Evolutionary conservation across 2,113 vertebrate genomes (phyloP).

Genomic region (Polyodon spathula): DNA sequence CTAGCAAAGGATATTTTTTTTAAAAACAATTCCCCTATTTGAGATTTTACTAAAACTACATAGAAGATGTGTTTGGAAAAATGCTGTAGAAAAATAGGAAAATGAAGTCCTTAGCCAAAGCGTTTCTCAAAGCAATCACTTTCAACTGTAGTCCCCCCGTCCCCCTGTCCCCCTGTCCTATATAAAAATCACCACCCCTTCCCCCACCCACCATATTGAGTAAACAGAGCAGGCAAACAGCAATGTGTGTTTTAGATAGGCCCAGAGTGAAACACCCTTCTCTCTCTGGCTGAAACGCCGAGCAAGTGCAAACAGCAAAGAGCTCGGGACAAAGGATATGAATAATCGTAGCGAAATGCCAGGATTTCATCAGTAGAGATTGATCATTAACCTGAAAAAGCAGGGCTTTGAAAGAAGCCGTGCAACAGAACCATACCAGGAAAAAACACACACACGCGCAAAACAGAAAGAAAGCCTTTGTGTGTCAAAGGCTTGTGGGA

Average conservation of each 20-base stretch:
- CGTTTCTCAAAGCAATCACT: background rate
- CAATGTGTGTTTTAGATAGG: conserved; percentile 29
- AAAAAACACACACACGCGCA: too few relatives aligned
- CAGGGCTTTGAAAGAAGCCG: conserved; percentile 1
- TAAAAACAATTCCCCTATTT: too few relatives aligned
- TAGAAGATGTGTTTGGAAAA: too few relatives aligned
- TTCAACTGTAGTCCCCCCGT: background rate
- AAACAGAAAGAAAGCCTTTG: too few relatives aligned
- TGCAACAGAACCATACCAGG: too few relatives aligned
- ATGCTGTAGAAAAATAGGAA: too few relatives aligned
- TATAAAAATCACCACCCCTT: background rate
- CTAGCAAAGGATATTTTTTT: too few relatives aligned
- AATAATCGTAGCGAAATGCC: conserved; percentile 66
- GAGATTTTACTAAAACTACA: too few relatives aligned
- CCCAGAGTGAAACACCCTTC: conserved; percentile 12
- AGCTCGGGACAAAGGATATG: conserved; percentile 54
- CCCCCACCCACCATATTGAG: conserved; percentile 32
- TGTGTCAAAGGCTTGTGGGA: too few relatives aligned
- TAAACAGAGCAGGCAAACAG: conserved; percentile 37
- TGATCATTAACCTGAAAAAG: conserved; percentile 49
- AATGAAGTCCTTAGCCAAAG: too few relatives aligned
- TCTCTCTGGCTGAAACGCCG: conserved; percentile 32
- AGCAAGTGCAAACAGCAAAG: conserved; percentile 56
- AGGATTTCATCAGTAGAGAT: conserved; percentile 47
- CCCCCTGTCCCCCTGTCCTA: conserved; percentile 25